These are phyloP conservation scores for Oriolus oriolus DNA, from an alignment of 2,113 vertebrate genomes.

Conservation along the genomic window DNA sequence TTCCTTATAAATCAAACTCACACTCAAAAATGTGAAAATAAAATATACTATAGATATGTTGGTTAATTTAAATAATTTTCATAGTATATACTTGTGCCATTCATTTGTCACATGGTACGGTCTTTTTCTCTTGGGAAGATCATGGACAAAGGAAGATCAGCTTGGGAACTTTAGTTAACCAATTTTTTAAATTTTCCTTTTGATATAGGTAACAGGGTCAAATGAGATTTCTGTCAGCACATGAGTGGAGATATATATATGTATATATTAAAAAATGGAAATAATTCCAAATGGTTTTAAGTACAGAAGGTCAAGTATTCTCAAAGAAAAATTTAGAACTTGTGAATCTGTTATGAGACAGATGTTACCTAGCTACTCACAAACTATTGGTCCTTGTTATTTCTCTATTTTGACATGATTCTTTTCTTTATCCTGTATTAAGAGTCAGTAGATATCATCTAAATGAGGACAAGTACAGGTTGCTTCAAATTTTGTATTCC, in stretches of 20 bases:
- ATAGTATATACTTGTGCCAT: background rate
- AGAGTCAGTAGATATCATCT: background rate
- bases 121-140: background rate
- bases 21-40: background rate
- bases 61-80: background rate
- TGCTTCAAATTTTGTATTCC: background rate
- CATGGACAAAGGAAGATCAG: background rate
- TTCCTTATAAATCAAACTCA: slow-evolving; percentile 10
- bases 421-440: background rate
- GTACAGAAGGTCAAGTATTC: background rate
- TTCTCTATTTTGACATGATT: background rate
- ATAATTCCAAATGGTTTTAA: background rate
- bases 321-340: background rate
- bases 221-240: background rate
- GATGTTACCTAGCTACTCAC: background rate
- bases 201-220: background rate
- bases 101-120: background rate
- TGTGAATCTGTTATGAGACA: background rate
- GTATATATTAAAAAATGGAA: background rate
- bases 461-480: background rate
- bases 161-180: background rate
- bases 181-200: background rate
- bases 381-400: background rate
- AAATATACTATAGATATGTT: background rate
- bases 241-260: background rate